phyloP scores from a whole-genome alignment of 2,888 invertebrate species.

The Acanthosepion lycidas region DNA sequence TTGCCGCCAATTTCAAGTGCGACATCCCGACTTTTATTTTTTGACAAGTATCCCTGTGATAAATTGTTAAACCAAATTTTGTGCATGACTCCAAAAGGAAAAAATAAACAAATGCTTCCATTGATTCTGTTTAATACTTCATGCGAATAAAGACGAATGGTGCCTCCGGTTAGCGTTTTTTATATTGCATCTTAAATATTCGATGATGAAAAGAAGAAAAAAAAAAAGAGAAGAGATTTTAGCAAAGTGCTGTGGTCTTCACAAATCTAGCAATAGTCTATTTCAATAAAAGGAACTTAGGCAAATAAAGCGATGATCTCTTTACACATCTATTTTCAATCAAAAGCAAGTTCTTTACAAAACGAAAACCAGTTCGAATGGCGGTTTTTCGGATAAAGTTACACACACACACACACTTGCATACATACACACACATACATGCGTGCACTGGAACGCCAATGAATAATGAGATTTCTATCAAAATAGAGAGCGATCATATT shows the following conservation, averaged over 20 bases:
- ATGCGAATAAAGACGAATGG: background rate
- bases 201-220: background rate
- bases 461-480: no score
- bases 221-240: background rate
- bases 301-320: background rate
- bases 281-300: background rate
- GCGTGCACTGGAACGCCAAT: no score
- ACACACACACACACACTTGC: background rate
- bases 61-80: constrained; percentile 14
- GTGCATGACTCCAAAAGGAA: background rate
- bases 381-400: background rate
- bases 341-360: background rate
- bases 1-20: background rate
- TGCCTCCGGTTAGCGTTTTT: background rate
- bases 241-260: background rate
- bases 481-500: no score
- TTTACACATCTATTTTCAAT: background rate
- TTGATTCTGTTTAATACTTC: background rate
- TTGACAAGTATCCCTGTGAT: background rate
- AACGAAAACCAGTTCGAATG: background rate
- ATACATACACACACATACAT: background rate
- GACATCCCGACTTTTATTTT: background rate
- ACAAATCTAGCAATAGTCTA: background rate
- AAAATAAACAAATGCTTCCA: background rate
- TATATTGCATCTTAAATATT: background rate